Conservation (phyloP, 2,113 vertebrate species). For the Nesoenas mayeri region DNA sequence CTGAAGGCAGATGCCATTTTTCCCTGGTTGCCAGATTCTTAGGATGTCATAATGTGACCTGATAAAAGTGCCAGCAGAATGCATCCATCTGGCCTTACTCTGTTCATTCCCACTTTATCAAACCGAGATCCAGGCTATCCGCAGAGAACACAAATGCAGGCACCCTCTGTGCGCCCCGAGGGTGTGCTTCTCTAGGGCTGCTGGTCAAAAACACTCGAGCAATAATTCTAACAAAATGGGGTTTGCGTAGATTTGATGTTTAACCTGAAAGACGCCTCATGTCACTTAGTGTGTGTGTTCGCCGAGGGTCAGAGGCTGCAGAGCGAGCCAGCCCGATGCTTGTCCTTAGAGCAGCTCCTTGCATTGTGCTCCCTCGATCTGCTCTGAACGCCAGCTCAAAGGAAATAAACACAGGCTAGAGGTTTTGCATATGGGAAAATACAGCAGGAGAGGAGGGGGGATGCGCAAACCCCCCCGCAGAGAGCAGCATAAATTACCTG, state of each 20-base stretch:
- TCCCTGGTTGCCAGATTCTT: neutral
- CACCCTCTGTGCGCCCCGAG: neutral
- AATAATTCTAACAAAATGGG: neutral
- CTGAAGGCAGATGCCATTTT: neutral
- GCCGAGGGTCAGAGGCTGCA: neutral
- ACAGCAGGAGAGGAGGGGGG: neutral
- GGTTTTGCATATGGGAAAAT: neutral
- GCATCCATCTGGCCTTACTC: neutral
- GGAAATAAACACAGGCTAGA: neutral
- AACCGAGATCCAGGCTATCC: neutral
- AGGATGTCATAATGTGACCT: neutral
- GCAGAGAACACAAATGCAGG: neutral
- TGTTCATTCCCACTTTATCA: too few relatives aligned
- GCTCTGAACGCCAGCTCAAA: neutral
- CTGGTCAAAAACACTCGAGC: too few relatives aligned
- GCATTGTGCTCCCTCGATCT: neutral
- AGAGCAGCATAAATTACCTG: neutral
- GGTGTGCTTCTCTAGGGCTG: neutral
- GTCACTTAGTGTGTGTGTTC: too few relatives aligned
- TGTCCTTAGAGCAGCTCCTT: neutral
- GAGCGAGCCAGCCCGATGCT: neutral
- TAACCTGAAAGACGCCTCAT: too few relatives aligned
- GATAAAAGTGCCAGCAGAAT: neutral
- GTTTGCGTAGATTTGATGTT: too few relatives aligned
- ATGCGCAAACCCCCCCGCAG: neutral